Evolutionary conservation across 2,113 vertebrate genomes (phyloP).

Genomic region (Fukomys damarensis): DNA sequence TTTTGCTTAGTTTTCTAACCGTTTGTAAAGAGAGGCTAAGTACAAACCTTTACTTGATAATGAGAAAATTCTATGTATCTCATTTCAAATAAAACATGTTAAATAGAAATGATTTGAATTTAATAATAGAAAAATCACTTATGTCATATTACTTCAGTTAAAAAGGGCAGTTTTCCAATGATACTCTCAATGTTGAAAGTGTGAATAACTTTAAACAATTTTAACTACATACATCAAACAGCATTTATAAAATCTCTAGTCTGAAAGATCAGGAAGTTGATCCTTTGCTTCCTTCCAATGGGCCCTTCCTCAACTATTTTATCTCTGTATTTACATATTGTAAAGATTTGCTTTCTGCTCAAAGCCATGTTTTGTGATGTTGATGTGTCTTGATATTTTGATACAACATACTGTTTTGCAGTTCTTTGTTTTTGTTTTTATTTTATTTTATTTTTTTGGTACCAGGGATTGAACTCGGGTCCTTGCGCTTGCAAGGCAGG

Average conservation of each 20-base stretch:
- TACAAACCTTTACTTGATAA: neutral
- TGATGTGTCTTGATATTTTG: neutral
- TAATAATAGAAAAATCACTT: constrained; percentile 15
- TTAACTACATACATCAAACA: neutral
- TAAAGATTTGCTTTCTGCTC: neutral
- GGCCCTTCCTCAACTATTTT: neutral
- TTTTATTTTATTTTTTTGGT: too few relatives aligned
- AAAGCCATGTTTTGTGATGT: neutral
- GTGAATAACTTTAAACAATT: neutral
- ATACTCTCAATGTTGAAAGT: neutral
- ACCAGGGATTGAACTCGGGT: too few relatives aligned
- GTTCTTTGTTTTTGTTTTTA: constrained; percentile 22
- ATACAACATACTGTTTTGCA: neutral
- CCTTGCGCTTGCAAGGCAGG: too few relatives aligned
- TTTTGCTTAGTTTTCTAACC: neutral
- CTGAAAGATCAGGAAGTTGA: neutral
- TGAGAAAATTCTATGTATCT: neutral
- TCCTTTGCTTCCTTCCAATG: neutral
- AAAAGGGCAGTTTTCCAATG: neutral
- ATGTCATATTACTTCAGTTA: neutral
- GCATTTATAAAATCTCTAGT: neutral
- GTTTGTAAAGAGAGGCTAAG: neutral
- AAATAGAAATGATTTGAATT: neutral
- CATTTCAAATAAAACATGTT: neutral
- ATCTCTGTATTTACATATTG: neutral